A percentile compares a stretch with the other conserved stretches of the same genome.
phyloP scores from a whole-genome alignment of 1,140 invertebrate species.

The Drosophila sproati region DNA sequence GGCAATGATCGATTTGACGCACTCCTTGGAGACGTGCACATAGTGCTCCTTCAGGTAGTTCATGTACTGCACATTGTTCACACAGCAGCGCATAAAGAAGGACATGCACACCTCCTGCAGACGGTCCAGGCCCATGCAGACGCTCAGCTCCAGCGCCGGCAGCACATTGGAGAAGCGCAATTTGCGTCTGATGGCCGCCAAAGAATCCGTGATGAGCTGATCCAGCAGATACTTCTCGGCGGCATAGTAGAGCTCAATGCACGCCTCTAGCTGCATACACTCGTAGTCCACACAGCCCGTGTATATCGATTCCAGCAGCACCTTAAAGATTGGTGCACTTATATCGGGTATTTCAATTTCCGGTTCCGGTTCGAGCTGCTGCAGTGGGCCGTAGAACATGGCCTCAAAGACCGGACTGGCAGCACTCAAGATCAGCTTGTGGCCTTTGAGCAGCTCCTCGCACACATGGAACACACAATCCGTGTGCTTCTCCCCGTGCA shows the following conservation, averaged over 20 bases:
- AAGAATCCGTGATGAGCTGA: slow-evolving; percentile 63
- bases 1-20: slow-evolving; percentile 76
- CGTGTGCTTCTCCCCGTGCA: slow-evolving; percentile 67
- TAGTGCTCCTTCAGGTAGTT: slow-evolving; percentile 68
- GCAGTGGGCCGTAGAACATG: slow-evolving; percentile 89
- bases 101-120: slow-evolving; percentile 76
- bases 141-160: slow-evolving; percentile 72
- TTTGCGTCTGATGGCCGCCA: slow-evolving; percentile 64
- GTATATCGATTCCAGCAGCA: slow-evolving; percentile 75
- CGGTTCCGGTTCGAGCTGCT: slow-evolving; percentile 78
- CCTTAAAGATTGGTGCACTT: slow-evolving; percentile 68
- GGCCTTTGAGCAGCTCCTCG: slow-evolving; percentile 78
- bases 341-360: slow-evolving; percentile 81
- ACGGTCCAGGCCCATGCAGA: slow-evolving; percentile 75
- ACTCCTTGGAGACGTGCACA: slow-evolving; percentile 80
- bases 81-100: slow-evolving; percentile 79
- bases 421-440: slow-evolving; percentile 89
- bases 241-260: slow-evolving; percentile 80
- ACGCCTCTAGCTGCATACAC: slow-evolving; percentile 61
- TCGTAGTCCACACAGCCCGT: slow-evolving; percentile 65
- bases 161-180: slow-evolving; percentile 78
- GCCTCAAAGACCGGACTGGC: slow-evolving; percentile 91
- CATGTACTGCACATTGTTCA: slow-evolving; percentile 74
- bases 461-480: slow-evolving; percentile 79
- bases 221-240: slow-evolving; percentile 81